Evolutionary conservation across 92 coral and sea anemone genomes (phyloP).

Genomic region (Meandrina meandrites): DNA sequence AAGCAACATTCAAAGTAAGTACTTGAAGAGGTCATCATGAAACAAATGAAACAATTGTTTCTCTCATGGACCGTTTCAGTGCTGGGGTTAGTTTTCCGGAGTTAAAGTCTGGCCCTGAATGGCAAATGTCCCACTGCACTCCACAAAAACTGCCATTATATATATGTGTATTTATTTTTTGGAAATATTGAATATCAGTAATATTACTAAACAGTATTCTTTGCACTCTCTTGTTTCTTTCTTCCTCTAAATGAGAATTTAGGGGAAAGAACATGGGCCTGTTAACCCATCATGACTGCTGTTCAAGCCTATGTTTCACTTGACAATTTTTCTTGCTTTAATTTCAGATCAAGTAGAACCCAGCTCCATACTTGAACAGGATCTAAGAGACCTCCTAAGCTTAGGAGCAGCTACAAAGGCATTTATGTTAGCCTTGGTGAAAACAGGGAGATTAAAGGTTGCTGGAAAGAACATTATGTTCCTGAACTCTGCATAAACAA

Average conservation of each 20-base stretch:
- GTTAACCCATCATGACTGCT: not conserved
- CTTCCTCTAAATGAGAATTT: not conserved
- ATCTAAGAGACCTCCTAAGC: conserved; percentile 52
- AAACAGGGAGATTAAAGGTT: conserved; percentile 64
- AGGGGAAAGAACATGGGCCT: not conserved
- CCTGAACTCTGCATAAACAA: conserved; percentile 21
- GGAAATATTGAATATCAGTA: too few species aligned
- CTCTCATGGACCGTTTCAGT: not conserved
- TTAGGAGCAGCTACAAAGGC: conserved; percentile 81
- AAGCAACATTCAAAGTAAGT: conserved; percentile 48
- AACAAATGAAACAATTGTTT: not conserved
- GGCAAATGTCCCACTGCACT: too few species aligned
- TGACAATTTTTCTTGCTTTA: not conserved
- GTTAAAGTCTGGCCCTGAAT: too few species aligned
- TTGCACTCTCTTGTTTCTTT: not conserved
- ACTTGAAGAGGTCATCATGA: not conserved
- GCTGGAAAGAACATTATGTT: conserved; percentile 61
- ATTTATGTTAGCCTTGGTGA: conserved; percentile 73
- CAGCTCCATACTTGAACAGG: conserved; percentile 56
- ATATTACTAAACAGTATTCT: too few species aligned
- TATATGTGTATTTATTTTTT: too few species aligned
- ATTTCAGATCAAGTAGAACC: conserved; percentile 45
- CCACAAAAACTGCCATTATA: too few species aligned
- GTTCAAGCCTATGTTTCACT: not conserved
- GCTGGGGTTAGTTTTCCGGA: too few species aligned